Percentiles rank a stretch among this genome's conserved stretches.
Evolutionary conservation across 2,113 vertebrate genomes (phyloP).

Genomic region (Oryzias celebensis): DNA sequence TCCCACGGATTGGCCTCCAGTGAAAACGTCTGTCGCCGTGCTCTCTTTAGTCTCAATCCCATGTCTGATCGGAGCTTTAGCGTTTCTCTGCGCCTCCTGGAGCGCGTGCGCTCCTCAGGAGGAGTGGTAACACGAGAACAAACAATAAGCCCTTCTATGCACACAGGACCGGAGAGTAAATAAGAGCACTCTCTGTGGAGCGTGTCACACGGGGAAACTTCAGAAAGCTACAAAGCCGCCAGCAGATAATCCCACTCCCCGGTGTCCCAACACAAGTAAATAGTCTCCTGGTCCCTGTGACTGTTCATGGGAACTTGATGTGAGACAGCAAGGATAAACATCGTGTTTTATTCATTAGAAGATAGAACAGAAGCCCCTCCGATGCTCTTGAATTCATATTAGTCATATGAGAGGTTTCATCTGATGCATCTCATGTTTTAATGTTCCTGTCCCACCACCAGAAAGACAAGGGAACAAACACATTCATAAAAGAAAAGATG

Average conservation of each 20-base stretch:
- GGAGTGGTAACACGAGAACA: conserved; percentile 70
- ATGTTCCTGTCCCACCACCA: conserved; percentile 25
- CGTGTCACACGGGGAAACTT: conserved; percentile 68
- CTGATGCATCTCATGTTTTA: conserved; percentile 42
- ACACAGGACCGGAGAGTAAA: conserved; percentile 73
- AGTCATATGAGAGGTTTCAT: conserved; percentile 64
- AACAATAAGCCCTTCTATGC: conserved; percentile 71
- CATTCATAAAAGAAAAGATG: neutral
- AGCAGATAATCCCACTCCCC: conserved; percentile 74
- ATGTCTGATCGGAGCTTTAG: conserved; percentile 49
- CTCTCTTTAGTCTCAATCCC: conserved; percentile 24
- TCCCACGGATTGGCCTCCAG: neutral
- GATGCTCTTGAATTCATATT: conserved; percentile 73
- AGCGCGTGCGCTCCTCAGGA: conserved; percentile 46
- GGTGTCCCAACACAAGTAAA: conserved; percentile 70
- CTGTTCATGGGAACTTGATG: conserved; percentile 75
- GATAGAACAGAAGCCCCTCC: conserved; percentile 69
- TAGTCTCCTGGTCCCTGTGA: conserved; percentile 75
- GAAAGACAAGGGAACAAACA: neutral
- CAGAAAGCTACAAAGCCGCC: conserved; percentile 77
- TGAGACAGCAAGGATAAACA: conserved; percentile 77
- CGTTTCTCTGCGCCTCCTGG: conserved; percentile 19
- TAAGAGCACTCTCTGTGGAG: conserved; percentile 70
- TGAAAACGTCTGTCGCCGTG: conserved; percentile 8
- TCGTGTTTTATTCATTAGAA: conserved; percentile 81